Conservation (phyloP, 2,888 invertebrate genomes). For the Acronicta aceris region DNA sequence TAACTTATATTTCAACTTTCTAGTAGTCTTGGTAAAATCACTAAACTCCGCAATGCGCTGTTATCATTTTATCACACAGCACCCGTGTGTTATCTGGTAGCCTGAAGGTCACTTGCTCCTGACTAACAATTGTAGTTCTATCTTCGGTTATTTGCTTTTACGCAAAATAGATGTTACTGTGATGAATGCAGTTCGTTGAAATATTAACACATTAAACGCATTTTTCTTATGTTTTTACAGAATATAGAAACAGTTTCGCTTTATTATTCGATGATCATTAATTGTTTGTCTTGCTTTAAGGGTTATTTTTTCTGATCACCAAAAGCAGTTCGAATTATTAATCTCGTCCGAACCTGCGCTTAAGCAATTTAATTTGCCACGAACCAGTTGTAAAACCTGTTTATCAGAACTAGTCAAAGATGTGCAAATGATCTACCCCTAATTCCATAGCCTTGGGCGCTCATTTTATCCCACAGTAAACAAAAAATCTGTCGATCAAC, state of each 20-base stretch:
- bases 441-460: slow-evolving; percentile 57
- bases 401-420: slow-evolving; percentile 44
- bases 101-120: slow-evolving; percentile 70
- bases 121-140: slow-evolving; percentile 55
- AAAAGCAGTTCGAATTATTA: slow-evolving; percentile 9
- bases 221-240: too few relatives aligned
- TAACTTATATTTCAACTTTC: slow-evolving; percentile 12
- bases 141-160: slow-evolving; percentile 46
- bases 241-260: too few relatives aligned
- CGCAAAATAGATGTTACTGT: slow-evolving; percentile 32
- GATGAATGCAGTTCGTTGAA: slow-evolving; percentile 31
- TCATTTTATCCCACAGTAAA: slow-evolving; percentile 66
- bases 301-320: neutral
- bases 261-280: too few relatives aligned
- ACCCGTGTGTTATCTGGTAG: slow-evolving; percentile 68
- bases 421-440: slow-evolving; percentile 56
- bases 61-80: slow-evolving; percentile 76
- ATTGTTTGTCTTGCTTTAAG: slow-evolving; percentile 6
- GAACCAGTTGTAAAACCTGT: slow-evolving; percentile 35
- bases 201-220: neutral
- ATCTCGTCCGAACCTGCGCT: slow-evolving; percentile 10
- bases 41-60: slow-evolving; percentile 65
- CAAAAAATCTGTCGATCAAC: slow-evolving; percentile 82
- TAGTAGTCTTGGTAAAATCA: slow-evolving; percentile 49
- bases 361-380: slow-evolving; percentile 15